Conservation (phyloP, 2,888 invertebrate species). For the Hirtodrosophila trivittata region DNA sequence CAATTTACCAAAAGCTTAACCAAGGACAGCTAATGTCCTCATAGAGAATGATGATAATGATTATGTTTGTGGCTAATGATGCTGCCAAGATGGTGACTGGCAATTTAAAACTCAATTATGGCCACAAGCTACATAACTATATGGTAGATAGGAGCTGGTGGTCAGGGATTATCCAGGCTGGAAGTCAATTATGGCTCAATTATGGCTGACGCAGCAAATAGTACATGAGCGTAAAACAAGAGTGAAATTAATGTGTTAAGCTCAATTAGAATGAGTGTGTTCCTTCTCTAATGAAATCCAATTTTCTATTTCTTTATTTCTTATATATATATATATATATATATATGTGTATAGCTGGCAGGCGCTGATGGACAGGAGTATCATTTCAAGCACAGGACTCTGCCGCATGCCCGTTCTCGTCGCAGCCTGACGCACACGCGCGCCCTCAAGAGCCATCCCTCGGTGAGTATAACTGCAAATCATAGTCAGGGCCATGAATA, state of each 20-base stretch:
- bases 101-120: conserved; percentile 75
- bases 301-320: conserved; percentile 20
- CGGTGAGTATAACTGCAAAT: conserved; percentile 88
- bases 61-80: conserved; percentile 16
- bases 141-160: too few species aligned
- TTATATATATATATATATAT: too few species aligned
- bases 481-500: conserved; percentile 7
- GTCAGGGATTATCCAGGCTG: too few species aligned
- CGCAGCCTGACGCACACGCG: conserved; percentile 95
- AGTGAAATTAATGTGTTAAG: conserved; percentile 61
- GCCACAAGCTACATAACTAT: conserved; percentile 5
- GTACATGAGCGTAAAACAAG: conserved; percentile 31
- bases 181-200: conserved; percentile 72
- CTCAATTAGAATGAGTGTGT: conserved; percentile 60
- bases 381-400: conserved; percentile 96
- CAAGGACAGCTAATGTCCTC: conserved; percentile 32
- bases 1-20: conserved; percentile 60
- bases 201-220: conserved; percentile 58
- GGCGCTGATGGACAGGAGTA: conserved; percentile 93
- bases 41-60: conserved; percentile 20
- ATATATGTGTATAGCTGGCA: conserved; percentile 88
- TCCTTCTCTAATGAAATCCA: conserved; percentile 43
- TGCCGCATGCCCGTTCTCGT: conserved; percentile 94
- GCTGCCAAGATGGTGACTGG: conserved; percentile 44
- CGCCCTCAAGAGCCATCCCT: conserved; percentile 91